phyloP scores from a whole-genome alignment of 2,113 vertebrate species.

The Colossoma macropomum region DNA sequence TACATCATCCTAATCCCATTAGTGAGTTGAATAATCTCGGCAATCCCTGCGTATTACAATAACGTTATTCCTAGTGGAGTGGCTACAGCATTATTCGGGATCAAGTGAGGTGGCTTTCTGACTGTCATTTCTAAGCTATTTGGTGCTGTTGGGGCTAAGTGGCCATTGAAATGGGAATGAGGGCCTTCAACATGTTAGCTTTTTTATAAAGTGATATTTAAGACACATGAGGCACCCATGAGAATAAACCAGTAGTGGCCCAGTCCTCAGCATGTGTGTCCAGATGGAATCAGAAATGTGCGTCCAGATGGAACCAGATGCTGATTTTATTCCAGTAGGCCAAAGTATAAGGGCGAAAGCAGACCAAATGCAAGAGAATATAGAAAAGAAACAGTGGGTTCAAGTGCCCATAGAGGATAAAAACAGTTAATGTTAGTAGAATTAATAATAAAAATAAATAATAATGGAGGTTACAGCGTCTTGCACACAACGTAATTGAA shows the following conservation, averaged over 20 bases:
- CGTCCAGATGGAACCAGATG: neutral
- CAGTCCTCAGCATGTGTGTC: neutral
- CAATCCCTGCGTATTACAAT: constrained; percentile 51
- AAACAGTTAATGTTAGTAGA: neutral
- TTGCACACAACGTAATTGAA: neutral
- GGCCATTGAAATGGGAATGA: constrained; percentile 28
- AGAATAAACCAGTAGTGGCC: neutral
- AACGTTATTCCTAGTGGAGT: constrained; percentile 37
- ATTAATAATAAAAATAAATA: neutral
- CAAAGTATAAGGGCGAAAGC: neutral
- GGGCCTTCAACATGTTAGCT: constrained; percentile 29
- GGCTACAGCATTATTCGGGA: constrained; percentile 37
- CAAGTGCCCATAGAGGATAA: neutral
- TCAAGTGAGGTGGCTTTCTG: constrained; percentile 30
- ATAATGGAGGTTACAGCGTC: neutral
- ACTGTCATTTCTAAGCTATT: constrained; percentile 67
- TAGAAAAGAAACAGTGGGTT: neutral
- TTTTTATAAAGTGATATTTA: neutral
- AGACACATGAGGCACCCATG: neutral
- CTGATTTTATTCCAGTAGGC: neutral
- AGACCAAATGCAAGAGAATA: neutral
- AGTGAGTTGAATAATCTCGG: constrained; percentile 41
- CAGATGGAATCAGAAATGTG: neutral
- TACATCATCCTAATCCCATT: constrained; percentile 55
- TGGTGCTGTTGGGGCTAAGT: constrained; percentile 52